Evolutionary conservation across 2,888 invertebrate species (phyloP).

Genomic region (Chromoteleia sp.): DNA sequence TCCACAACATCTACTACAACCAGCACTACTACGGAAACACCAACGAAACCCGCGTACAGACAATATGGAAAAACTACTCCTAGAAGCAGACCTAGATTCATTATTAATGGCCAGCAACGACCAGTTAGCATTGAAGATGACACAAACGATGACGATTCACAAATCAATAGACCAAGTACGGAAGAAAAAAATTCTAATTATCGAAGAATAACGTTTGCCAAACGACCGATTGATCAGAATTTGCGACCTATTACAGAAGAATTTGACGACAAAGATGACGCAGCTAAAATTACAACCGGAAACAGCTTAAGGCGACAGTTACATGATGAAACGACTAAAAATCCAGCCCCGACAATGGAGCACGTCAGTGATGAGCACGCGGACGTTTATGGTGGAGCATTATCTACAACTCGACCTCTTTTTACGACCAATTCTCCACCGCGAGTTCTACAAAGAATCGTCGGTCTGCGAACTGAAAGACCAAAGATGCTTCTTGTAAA

Average conservation of each 20-base stretch:
- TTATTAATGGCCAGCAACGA: conserved; percentile 81
- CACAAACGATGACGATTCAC: conserved; percentile 78
- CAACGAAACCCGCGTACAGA: conserved; percentile 79
- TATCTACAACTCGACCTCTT: conserved; percentile 88
- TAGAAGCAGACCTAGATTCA: conserved; percentile 78
- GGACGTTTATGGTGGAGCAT: conserved; percentile 89
- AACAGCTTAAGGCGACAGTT: conserved; percentile 88
- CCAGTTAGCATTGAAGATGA: conserved; percentile 76
- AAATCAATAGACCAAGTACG: conserved; percentile 79
- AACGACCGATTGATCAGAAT: conserved; percentile 80
- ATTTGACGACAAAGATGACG: conserved; percentile 84
- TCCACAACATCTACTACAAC: conserved; percentile 75
- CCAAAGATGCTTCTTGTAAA: conserved; percentile 77
- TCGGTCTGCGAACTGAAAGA: conserved; percentile 75
- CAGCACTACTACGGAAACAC: conserved; percentile 82
- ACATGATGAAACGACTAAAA: conserved; percentile 85
- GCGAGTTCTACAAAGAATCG: conserved; percentile 85
- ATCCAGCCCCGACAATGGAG: conserved; percentile 85
- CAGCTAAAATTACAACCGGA: conserved; percentile 83
- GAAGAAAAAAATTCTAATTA: conserved; percentile 77
- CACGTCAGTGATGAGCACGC: conserved; percentile 88
- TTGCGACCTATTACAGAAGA: conserved; percentile 83
- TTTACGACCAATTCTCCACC: conserved; percentile 89
- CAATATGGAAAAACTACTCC: conserved; percentile 77
- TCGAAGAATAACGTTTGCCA: conserved; percentile 78